These are phyloP conservation scores for Oegoconia quadripuncta DNA, from an alignment of 2,888 invertebrate species.

Conservation along the genomic window DNA sequence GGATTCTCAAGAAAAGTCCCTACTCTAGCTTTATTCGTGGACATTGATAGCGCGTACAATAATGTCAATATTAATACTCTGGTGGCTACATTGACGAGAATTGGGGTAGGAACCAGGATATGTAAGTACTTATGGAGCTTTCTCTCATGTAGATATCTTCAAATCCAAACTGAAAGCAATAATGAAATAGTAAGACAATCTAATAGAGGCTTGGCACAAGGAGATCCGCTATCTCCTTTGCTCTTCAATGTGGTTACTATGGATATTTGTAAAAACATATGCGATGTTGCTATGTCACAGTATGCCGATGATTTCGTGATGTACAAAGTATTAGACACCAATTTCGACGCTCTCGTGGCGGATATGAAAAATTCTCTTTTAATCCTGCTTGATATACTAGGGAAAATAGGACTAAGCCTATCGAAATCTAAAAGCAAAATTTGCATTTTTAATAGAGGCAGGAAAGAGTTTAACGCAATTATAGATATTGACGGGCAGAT, in stretches of 20 bases:
- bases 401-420: conserved; percentile 14
- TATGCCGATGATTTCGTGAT: conserved; percentile 12
- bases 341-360: background rate
- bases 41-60: conserved; percentile 3
- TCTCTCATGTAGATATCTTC: no score
- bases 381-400: conserved; percentile 9
- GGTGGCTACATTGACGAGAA: background rate
- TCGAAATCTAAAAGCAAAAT: conserved; percentile 22
- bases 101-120: no score
- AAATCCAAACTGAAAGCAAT: background rate
- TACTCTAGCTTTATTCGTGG: conserved; percentile 1
- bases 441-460: conserved; percentile 8
- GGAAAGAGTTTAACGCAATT: no score
- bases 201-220: conserved; percentile 16
- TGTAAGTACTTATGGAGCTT: no score
- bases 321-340: conserved; percentile 6
- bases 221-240: conserved; percentile 19
- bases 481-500: background rate
- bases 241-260: conserved; percentile 16
- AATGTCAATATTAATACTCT: conserved; percentile 1
- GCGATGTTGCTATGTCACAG: conserved; percentile 10
- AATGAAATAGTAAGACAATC: background rate
- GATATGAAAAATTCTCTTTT: background rate
- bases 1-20: conserved; percentile 2
- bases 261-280: conserved; percentile 7